A percentile compares a stretch with the other conserved stretches of the same genome.
Evolutionary conservation across 1,140 invertebrate genomes (phyloP).

Genomic region (Leucophenga varia): DNA sequence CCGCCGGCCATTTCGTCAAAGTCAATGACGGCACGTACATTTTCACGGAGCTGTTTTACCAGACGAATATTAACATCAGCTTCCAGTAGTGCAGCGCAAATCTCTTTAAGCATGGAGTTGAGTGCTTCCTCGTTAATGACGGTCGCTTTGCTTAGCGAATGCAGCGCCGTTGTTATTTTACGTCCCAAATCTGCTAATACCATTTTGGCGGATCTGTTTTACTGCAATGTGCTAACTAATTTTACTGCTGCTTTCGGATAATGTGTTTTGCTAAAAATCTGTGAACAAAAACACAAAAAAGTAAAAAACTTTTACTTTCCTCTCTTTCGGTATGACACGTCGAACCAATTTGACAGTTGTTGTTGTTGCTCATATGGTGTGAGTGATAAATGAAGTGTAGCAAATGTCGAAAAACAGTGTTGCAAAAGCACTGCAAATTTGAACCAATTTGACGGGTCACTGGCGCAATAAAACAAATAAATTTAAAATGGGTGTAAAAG

Average conservation of each 20-base stretch:
- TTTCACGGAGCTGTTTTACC: slow-evolving; percentile 95
- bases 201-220: slow-evolving; percentile 68
- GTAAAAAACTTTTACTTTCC: slow-evolving; percentile 19
- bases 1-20: slow-evolving; percentile 99
- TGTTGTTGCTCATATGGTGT: no score
- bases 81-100: slow-evolving; percentile 95
- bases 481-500: slow-evolving; percentile 74
- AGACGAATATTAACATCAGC: slow-evolving; percentile 98
- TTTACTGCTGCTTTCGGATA: no score
- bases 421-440: no score
- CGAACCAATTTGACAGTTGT: no score
- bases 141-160: slow-evolving; percentile 96
- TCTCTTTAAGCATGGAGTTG: slow-evolving; percentile 99
- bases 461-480: no score
- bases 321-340: slow-evolving; percentile 36
- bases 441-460: no score
- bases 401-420: no score
- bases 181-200: slow-evolving; percentile 99
- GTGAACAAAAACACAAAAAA: slow-evolving; percentile 24
- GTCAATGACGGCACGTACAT: slow-evolving; percentile 97
- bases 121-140: slow-evolving; percentile 99
- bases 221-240: slow-evolving; percentile 23
- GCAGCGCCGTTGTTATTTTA: slow-evolving; percentile 97
- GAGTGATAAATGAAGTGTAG: no score
- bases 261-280: no score